Evolutionary conservation across 1,140 invertebrate species (phyloP), one percentile per base, ranked within the genome.

Genomic region (Zaprionus vittiger): DNA sequence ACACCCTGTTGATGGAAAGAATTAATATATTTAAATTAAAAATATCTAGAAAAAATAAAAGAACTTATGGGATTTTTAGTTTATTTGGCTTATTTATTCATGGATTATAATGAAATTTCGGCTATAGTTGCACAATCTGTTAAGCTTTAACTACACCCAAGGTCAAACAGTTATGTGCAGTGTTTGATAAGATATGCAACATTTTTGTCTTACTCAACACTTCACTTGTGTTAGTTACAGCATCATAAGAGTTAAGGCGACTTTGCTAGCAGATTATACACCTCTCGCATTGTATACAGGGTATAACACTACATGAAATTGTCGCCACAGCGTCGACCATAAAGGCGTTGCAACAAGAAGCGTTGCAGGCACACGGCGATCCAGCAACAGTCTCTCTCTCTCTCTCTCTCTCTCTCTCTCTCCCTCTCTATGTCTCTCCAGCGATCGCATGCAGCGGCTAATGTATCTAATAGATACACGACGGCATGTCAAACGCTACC

Each of bases 391-490:
- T 11, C 44, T 14, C 15, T 11, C 15, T 1, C 22, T 44, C 1
- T 20, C 1, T 22, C 1, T 22, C 0, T 15, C 4, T 12, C 49
- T 4, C 5, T 24, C 7, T 1, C 34, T 15, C 11, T 5, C 17
- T 37, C 31, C 9, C n/a, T 12, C 31, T 37, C 28, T 17, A 7
- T 7, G 1, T 17, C 12, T 55, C 14, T 49, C 49, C 47, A 34
- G 24, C 37, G 75, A 73, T 67, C 71, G 73, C 83, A 87, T 75
- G 81, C 72, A 75, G 85, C 72, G 72, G 85, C 85, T 89, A 89
- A 89, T 89, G 85, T 85, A 89, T 90, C 85, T 89, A 89, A 90
- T 89, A 89, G 85, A 85, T 89, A 89, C 85, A 89, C 79, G 85
- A 89, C 85, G 80, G 81, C 79, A 90, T 79, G 82, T 81, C 85